A percentile compares a stretch with the other conserved stretches of the same genome.
Conservation (phyloP, 2,888 invertebrate species). For the Atrina japonica region DNA sequence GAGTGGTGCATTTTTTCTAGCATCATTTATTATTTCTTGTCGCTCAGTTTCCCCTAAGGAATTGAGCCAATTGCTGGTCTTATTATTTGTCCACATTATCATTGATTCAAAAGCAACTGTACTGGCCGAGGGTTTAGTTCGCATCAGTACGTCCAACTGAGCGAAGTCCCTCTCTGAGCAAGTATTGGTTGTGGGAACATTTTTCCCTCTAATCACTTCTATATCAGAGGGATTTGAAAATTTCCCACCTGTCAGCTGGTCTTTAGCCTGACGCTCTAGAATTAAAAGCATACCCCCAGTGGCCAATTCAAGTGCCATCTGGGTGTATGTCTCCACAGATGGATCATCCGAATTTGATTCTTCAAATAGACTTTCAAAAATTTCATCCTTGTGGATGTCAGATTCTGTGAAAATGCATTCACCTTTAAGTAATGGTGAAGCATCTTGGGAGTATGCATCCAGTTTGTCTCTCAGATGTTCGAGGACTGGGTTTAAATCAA, state of each 20-base stretch:
- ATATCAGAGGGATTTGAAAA: slow-evolving; percentile 13
- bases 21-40: slow-evolving; percentile 18
- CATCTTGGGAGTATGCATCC: slow-evolving; percentile 27
- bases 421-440: slow-evolving; percentile 26
- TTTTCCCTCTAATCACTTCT: neutral
- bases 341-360: slow-evolving; percentile 22
- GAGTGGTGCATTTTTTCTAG: slow-evolving; percentile 11
- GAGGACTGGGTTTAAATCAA: slow-evolving; percentile 24
- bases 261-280: slow-evolving; percentile 40
- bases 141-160: slow-evolving; percentile 26
- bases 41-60: neutral
- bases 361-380: slow-evolving; percentile 21
- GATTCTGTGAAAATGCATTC: slow-evolving; percentile 25
- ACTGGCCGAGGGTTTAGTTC: slow-evolving; percentile 29
- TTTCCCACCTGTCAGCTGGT: slow-evolving; percentile 41
- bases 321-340: slow-evolving; percentile 32
- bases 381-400: slow-evolving; percentile 17
- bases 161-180: slow-evolving; percentile 36
- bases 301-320: slow-evolving; percentile 38
- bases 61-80: neutral
- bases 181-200: slow-evolving; percentile 31
- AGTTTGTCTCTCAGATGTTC: neutral
- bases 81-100: slow-evolving; percentile 37
- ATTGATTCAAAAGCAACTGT: slow-evolving; percentile 14
- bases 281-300: slow-evolving; percentile 37